Percentiles rank a stretch among this genome's conserved stretches.
These are phyloP conservation scores for Zaprionus taronus DNA, from an alignment of 1,140 invertebrate species.

Conservation along the genomic window DNA sequence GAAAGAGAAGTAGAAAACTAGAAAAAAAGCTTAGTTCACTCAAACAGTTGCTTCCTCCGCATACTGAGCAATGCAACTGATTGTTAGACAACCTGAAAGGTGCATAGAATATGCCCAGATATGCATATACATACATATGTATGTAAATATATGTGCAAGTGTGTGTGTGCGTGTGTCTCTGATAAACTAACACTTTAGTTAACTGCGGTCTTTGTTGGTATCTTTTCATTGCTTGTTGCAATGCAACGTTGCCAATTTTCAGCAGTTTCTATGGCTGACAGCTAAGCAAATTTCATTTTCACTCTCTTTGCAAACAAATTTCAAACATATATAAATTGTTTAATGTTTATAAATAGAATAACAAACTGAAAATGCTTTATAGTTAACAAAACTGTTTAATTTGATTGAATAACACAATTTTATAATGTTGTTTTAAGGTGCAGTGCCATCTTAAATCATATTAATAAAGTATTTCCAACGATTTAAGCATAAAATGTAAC, in stretches of 20 bases:
- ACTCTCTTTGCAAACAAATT: constrained; percentile 36
- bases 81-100: neutral
- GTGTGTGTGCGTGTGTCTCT: neutral
- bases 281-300: constrained; percentile 27
- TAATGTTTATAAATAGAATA: too few species aligned
- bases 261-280: constrained; percentile 1
- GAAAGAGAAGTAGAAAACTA: constrained; percentile 18
- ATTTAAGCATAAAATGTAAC: neutral
- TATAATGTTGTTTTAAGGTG: too few species aligned
- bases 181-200: constrained; percentile 11
- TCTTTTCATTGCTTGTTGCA: neutral
- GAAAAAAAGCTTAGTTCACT: constrained; percentile 51
- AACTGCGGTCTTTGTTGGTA: constrained; percentile 11
- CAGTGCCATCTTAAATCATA: neutral
- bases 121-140: too few species aligned
- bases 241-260: constrained; percentile 47
- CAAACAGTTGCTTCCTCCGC: constrained; percentile 34
- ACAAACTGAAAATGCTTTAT: too few species aligned
- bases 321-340: too few species aligned
- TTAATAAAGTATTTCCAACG: neutral
- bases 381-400: too few species aligned
- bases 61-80: neutral
- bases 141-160: neutral
- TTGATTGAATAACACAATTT: too few species aligned
- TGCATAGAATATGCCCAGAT: neutral